A percentile compares a stretch with the other conserved stretches of the same genome.
Evolutionary conservation across 2,113 vertebrate genomes (phyloP).

Genomic region (Natator depressus): DNA sequence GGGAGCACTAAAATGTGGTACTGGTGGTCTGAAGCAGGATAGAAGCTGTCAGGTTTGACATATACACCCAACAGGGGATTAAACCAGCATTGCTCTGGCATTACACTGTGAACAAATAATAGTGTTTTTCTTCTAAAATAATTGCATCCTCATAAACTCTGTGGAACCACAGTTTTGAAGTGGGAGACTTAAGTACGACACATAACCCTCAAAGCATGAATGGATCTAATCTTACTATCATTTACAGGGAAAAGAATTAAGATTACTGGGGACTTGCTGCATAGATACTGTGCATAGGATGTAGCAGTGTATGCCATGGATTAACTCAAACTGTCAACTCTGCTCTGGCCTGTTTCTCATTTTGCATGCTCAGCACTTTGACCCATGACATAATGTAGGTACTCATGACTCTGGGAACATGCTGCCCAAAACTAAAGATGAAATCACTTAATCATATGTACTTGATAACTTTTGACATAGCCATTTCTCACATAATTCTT

Average conservation of each 20-base stretch:
- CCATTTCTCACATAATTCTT: slow-evolving; percentile 26
- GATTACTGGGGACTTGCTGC: slow-evolving; percentile 14
- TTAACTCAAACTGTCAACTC: slow-evolving; percentile 36
- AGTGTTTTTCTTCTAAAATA: neutral
- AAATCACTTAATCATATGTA: slow-evolving; percentile 48
- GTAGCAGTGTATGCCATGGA: slow-evolving; percentile 1
- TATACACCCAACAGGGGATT: neutral
- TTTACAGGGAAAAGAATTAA: slow-evolving; percentile 33
- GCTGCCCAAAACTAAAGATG: neutral
- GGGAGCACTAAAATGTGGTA: neutral
- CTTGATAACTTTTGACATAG: neutral
- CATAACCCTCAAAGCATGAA: slow-evolving; percentile 27
- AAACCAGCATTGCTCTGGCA: neutral
- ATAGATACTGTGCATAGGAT: slow-evolving; percentile 15
- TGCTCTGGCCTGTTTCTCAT: slow-evolving; percentile 41
- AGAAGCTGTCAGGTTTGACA: neutral
- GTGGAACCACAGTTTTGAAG: neutral
- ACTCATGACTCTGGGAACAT: slow-evolving; percentile 38
- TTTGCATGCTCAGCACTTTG: slow-evolving; percentile 38
- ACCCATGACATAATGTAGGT: slow-evolving; percentile 21
- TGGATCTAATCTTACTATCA: slow-evolving; percentile 16
- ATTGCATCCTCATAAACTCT: slow-evolving; percentile 13
- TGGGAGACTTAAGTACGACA: neutral
- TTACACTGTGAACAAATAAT: neutral
- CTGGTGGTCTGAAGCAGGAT: neutral